Conservation (phyloP, 2,888 invertebrate genomes). For the Phytoseiulus persimilis region DNA sequence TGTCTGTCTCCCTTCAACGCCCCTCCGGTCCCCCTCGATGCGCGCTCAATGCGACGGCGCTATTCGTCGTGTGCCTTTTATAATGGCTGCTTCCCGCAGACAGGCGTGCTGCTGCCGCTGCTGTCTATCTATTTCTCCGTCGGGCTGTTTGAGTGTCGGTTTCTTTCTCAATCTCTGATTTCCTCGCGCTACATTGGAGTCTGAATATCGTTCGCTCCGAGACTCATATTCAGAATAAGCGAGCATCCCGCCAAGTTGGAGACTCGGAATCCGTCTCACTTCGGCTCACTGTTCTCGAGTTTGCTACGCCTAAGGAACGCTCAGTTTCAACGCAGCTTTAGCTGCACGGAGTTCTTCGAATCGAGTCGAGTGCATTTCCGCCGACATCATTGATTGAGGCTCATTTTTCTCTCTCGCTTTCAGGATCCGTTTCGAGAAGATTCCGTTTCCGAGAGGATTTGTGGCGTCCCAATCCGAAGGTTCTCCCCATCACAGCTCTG, state of each 20-base stretch:
- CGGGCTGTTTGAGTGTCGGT: neutral
- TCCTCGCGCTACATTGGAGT: neutral
- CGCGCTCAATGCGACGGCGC: conserved; percentile 15
- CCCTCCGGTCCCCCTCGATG: neutral
- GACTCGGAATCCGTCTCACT: neutral
- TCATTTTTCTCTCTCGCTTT: too few species aligned
- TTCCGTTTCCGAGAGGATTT: too few species aligned
- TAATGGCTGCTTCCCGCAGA: neutral
- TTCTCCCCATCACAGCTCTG: too few species aligned
- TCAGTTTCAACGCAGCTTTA: too few species aligned
- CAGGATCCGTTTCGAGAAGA: too few species aligned
- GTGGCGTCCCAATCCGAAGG: too few species aligned
- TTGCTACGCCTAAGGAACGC: too few species aligned
- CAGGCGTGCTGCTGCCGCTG: neutral
- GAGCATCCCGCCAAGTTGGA: neutral
- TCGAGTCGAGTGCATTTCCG: too few species aligned
- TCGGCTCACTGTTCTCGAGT: neutral
- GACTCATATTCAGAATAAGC: neutral
- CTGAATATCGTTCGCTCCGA: neutral
- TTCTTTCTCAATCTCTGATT: conserved; percentile 29
- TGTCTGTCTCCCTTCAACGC: neutral
- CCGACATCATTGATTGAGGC: too few species aligned
- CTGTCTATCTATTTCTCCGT: conserved; percentile 9
- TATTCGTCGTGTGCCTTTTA: conserved; percentile 9
- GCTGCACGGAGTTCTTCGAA: too few species aligned